Evolutionary conservation across 1,140 invertebrate species (phyloP), one percentile per base, ranked within the genome.

Genomic region (Asbolus verrucosus): DNA sequence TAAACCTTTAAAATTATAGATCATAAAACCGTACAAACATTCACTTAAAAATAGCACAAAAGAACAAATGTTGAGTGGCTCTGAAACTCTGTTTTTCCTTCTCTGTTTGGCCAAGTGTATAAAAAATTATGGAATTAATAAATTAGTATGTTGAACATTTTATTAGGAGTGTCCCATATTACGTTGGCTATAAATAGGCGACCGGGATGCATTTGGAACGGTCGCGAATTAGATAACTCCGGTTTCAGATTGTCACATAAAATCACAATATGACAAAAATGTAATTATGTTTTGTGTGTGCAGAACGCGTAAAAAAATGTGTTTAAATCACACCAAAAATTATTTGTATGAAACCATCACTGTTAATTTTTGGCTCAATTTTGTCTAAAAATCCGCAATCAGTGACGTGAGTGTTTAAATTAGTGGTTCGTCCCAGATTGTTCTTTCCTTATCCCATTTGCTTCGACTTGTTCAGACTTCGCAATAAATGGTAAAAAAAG

Each of bases 171-270:
- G 46, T 0, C 21, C 46, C 14, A 54, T 54, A 54, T 54, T 54
- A 14, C 21, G 2, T n/a, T 9, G 21, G 19, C 27, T 54, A 54
- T 54, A 54, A 54, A 54, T 54, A 54, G 13, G 5, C 19, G 14
- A 54, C 41, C 8, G 46, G 21, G 46, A 54, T 54, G 46, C 9
- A 13, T 54, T 54, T 27, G 46, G 46, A 54, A 15, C 46, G 13
- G 39, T 41, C 39, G 46, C 21, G 46, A 54, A 54, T 54, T 54
- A 27, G 21, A 21, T 31, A 27, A 27, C 21, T 54, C 46, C 46
- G 27, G 46, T 54, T 54, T 21, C 46, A 54, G 46, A 14, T 16
- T 46, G 46, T 54, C 27, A 54, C 46, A 14, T 19, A 27, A 27
- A 54, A 54, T n/a, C n/a, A n/a, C n/a, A n/a, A n/a, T n/a, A n/a